These are phyloP conservation scores for Folsomia manolachei DNA, from an alignment of 2,888 invertebrate species.

Conservation along the genomic window DNA sequence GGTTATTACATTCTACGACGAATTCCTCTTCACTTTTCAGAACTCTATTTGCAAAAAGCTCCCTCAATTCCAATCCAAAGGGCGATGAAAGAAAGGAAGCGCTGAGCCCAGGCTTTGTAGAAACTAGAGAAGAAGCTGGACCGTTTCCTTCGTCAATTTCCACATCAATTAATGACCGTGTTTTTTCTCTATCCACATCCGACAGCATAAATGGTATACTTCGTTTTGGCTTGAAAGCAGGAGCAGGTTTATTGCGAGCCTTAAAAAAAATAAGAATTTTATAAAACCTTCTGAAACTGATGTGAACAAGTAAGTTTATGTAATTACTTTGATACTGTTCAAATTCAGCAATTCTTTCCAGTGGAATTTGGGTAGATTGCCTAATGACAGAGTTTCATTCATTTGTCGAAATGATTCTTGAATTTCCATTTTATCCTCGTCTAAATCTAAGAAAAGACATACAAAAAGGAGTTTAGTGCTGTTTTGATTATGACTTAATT, in stretches of 20 bases:
- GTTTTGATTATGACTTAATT: too few relatives aligned
- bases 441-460: too few relatives aligned
- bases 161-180: background rate
- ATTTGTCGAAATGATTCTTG: too few relatives aligned
- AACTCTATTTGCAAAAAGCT: too few relatives aligned
- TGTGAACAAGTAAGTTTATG: background rate
- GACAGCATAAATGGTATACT: background rate
- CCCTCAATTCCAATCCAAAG: conserved; percentile 19
- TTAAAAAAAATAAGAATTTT: background rate
- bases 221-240: background rate
- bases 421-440: too few relatives aligned
- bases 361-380: conserved; percentile 76
- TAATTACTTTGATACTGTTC: conserved; percentile 71
- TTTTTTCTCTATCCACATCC: background rate
- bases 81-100: too few relatives aligned
- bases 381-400: conserved; percentile 76
- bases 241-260: background rate
- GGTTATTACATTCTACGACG: too few relatives aligned
- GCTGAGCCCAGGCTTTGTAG: background rate
- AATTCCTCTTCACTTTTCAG: too few relatives aligned
- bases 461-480: too few relatives aligned
- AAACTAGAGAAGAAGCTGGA: background rate
- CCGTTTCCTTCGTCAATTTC: background rate
- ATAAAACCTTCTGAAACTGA: background rate
- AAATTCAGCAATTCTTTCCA: conserved; percentile 89